phyloP scores from a whole-genome alignment of 1,140 invertebrate genomes.

The Polyergus mexicanus region DNA sequence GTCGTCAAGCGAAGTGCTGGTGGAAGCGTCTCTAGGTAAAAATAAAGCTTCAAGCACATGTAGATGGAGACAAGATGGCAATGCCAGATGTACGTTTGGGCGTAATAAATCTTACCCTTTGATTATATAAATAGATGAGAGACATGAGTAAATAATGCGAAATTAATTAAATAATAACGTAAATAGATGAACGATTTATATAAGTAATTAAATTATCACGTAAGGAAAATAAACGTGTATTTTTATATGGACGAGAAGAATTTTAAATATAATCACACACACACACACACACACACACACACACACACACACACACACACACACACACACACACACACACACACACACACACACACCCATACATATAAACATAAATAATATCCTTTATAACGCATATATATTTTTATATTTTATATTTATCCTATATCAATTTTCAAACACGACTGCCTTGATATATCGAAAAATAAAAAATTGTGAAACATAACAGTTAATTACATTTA shows the following conservation, averaged over 20 bases:
- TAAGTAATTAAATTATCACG: background rate
- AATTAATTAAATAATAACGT: background rate
- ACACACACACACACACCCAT: no score
- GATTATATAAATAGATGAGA: background rate
- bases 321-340: no score
- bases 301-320: no score
- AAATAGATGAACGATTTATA: background rate
- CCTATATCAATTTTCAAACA: background rate
- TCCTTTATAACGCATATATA: background rate
- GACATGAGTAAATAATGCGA: background rate
- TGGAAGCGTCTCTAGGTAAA: background rate
- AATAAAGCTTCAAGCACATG: conserved; percentile 27
- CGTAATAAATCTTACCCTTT: background rate
- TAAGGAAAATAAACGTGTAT: background rate
- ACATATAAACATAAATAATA: background rate
- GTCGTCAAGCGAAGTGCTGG: conserved; percentile 30
- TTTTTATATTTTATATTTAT: background rate
- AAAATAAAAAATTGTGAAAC: no score
- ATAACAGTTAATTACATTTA: no score
- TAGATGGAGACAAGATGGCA: conserved; percentile 31
- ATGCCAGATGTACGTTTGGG: conserved; percentile 41
- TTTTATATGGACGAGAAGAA: background rate
- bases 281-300: no score
- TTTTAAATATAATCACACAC: background rate
- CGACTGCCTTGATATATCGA: background rate